Conservation (phyloP, 2,888 invertebrate genomes). For the Cephus pulcher region DNA sequence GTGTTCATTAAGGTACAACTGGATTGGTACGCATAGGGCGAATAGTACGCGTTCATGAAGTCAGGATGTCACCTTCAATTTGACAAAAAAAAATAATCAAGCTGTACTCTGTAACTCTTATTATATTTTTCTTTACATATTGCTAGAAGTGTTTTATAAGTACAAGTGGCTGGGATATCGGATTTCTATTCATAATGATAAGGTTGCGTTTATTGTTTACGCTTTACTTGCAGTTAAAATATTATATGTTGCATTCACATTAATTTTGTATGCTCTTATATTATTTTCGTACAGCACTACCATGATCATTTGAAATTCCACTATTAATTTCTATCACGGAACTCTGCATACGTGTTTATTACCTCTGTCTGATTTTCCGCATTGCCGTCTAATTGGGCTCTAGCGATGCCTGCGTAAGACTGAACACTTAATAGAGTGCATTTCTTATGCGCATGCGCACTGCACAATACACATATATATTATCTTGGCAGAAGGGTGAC, state of each 20-base stretch:
- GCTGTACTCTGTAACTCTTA: background rate
- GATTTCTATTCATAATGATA: constrained; percentile 74
- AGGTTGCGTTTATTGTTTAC: constrained; percentile 69
- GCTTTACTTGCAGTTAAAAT: background rate
- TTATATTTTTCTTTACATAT: background rate
- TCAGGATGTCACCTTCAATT: no score
- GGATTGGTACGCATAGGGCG: background rate
- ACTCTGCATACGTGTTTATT: background rate
- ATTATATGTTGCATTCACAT: background rate
- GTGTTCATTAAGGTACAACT: background rate
- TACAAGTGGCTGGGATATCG: constrained; percentile 71
- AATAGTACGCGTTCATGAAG: no score
- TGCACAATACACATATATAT: background rate
- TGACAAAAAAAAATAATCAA: no score
- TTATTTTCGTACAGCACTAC: background rate
- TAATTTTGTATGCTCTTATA: background rate
- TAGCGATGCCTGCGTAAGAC: background rate
- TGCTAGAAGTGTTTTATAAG: background rate
- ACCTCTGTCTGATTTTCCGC: background rate
- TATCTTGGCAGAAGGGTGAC: background rate
- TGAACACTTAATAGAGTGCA: background rate
- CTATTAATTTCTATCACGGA: background rate
- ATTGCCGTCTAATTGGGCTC: background rate
- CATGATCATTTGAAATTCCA: background rate
- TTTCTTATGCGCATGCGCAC: no score